Evolutionary conservation across 2,113 vertebrate genomes (phyloP).

Genomic region (Pimephales promelas): DNA sequence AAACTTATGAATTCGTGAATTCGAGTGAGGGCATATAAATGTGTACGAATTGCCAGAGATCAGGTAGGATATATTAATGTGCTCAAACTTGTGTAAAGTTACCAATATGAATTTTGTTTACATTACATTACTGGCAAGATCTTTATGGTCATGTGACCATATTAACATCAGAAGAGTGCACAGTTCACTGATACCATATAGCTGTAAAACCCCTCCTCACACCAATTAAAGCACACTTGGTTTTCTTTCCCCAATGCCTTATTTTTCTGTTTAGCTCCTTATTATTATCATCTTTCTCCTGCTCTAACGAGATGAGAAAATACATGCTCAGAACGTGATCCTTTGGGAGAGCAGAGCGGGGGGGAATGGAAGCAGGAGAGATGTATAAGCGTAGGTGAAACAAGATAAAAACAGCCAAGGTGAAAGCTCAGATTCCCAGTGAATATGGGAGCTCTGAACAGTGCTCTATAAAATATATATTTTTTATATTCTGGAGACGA

Average conservation of each 20-base stretch:
- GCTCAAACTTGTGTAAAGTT: neutral
- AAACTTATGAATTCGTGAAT: too few species aligned
- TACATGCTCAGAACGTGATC: constrained; percentile 36
- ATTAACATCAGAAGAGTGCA: constrained; percentile 29
- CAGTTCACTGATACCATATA: constrained; percentile 14
- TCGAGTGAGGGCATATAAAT: too few species aligned
- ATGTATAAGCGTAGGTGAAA: constrained; percentile 28
- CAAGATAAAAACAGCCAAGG: constrained; percentile 27
- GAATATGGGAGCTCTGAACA: constrained; percentile 8
- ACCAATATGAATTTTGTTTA: neutral
- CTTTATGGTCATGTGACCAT: neutral
- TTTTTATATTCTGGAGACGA: neutral
- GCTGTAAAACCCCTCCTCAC: neutral
- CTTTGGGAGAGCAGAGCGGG: constrained; percentile 29
- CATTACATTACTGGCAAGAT: constrained; percentile 24
- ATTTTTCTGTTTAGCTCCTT: constrained; percentile 33
- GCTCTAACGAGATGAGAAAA: constrained; percentile 34
- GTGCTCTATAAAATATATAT: neutral
- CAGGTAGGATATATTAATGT: too few species aligned
- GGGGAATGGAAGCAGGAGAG: neutral
- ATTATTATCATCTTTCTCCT: constrained; percentile 12
- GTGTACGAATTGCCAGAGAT: too few species aligned
- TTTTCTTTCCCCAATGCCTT: constrained; percentile 20
- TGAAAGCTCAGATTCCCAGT: constrained; percentile 7
- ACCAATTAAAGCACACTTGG: constrained; percentile 29